Base-by-base conservation (phyloP, 1,140 invertebrate genomes). In the Panagrolaimus sp. region DNA sequence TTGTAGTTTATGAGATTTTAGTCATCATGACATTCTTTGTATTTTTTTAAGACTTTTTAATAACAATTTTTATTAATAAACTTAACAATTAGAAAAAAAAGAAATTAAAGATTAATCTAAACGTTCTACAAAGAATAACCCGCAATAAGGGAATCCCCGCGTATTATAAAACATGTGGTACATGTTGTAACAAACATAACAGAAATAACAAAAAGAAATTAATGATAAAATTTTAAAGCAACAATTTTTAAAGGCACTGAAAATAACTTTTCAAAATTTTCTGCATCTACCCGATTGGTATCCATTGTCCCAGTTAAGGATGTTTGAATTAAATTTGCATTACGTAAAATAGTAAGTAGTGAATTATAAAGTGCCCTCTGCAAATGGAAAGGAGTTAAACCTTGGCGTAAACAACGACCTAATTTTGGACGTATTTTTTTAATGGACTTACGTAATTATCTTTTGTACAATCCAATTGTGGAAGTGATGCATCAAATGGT, bases 161-260 rank as follows among this genome's bases (percentile, higher is more conserved):
- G 7, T 38, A 7, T 4, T 7, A 38, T 4, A 38, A 38, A 38
- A 38, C 2, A 38, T 38, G 2, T 4, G 31, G 2, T 38, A 38
- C 31, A 38, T n/a, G n/a, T n/a, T n/a, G n/a, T n/a, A n/a, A n/a
- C n/a, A n/a, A n/a, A n/a, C n/a, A n/a, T n/a, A n/a, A n/a, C n/a
- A n/a, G n/a, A 38, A 38, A 2, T 4, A 38, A 38, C 2, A 38
- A 2, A 38, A 38, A 38, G 7, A 38, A 38, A 38, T 38, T 38
- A 38, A 38, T 38, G 7, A 38, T 38, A n/a, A 57, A 57, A 57
- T 25, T 57, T 57, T 4, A 57, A 57, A 11, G 51, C 51, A 20
- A 57, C 27, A 23, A 57, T 57, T 20, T 57, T 57, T 57, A 57
- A 57, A 57, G 51, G 51, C 11, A 20, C 51, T 11, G 9, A 25